A percentile compares a stretch with the other conserved stretches of the same genome.
Evolutionary conservation across 2,113 vertebrate genomes (phyloP).

Genomic region (Dromiciops gliroides): DNA sequence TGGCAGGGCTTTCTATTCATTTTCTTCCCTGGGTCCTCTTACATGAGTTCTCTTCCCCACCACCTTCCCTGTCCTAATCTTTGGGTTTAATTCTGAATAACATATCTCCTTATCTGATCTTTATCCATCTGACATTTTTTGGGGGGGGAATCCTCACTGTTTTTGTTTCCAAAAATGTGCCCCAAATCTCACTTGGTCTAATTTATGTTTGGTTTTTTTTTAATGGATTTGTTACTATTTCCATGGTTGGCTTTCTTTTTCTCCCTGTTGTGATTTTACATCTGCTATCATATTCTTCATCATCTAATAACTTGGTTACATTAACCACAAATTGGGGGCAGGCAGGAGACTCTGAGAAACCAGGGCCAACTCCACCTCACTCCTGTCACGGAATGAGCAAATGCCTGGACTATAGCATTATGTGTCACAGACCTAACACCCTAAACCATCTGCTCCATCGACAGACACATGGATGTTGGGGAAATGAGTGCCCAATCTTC

Average conservation of each 20-base stretch:
- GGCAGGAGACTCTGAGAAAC: slow-evolving; percentile 12
- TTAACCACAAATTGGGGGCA: slow-evolving; percentile 12
- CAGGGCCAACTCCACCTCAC: slow-evolving; percentile 8
- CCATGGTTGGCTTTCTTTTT: not conserved
- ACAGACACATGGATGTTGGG: slow-evolving; percentile 44
- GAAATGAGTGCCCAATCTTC: slow-evolving; percentile 63
- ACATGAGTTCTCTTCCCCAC: not conserved
- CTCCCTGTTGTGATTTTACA: not conserved
- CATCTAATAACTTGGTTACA: not conserved
- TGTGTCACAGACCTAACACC: not conserved
- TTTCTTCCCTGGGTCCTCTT: not conserved
- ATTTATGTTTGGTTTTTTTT: not conserved
- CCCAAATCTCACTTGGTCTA: not conserved
- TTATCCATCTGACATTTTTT: not conserved
- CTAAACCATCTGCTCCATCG: slow-evolving; percentile 48
- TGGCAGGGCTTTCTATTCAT: not conserved
- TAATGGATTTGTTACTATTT: not conserved
- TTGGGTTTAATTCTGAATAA: not conserved
- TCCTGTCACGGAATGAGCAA: slow-evolving; percentile 45
- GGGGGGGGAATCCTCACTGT: not conserved
- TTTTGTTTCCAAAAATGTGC: not conserved
- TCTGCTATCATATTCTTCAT: slow-evolving; percentile 18
- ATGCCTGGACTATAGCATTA: slow-evolving; percentile 41
- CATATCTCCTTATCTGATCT: not conserved
- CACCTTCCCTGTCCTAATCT: not conserved